phyloP scores from a whole-genome alignment of 2,888 invertebrate species.

The Harpagoxenus sublaevis region DNA sequence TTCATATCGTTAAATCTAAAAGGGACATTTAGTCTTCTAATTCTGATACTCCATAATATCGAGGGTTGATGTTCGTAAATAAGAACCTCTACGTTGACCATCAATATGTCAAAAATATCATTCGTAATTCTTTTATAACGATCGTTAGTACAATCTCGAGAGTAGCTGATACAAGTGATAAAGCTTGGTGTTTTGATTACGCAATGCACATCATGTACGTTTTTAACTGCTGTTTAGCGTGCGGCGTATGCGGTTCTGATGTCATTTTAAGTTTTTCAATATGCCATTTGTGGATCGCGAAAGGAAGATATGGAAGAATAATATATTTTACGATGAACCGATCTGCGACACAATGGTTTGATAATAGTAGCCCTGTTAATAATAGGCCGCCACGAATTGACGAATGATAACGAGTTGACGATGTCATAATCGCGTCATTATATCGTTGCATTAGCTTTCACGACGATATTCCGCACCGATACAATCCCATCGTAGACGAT shows the following conservation, averaged over 20 bases:
- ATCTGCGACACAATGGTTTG: not conserved
- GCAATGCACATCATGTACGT: not conserved
- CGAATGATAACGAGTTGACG: slow-evolving; percentile 34
- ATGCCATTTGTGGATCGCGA: not conserved
- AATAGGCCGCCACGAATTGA: slow-evolving; percentile 12
- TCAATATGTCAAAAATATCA: not conserved
- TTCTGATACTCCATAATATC: not conserved
- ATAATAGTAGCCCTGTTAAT: slow-evolving; percentile 40
- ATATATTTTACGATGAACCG: slow-evolving; percentile 5
- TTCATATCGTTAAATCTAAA: not conserved
- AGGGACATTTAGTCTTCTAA: not conserved
- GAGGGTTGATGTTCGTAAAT: not conserved
- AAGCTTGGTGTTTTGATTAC: not conserved
- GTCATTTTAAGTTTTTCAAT: not conserved
- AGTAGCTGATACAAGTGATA: not conserved
- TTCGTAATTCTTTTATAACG: not conserved
- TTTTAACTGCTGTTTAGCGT: slow-evolving; percentile 8
- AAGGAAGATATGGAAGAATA: not conserved
- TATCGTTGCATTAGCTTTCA: slow-evolving; percentile 46
- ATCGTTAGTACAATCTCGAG: no score
- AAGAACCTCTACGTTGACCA: not conserved
- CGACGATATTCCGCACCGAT: not conserved
- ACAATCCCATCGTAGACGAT: not conserved
- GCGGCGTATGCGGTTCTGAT: not conserved
- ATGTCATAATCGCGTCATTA: slow-evolving; percentile 47